These are phyloP conservation scores for Ciconia nigra DNA, from an alignment of 2,797 vertebrate genomes.

Conservation along the genomic window DNA sequence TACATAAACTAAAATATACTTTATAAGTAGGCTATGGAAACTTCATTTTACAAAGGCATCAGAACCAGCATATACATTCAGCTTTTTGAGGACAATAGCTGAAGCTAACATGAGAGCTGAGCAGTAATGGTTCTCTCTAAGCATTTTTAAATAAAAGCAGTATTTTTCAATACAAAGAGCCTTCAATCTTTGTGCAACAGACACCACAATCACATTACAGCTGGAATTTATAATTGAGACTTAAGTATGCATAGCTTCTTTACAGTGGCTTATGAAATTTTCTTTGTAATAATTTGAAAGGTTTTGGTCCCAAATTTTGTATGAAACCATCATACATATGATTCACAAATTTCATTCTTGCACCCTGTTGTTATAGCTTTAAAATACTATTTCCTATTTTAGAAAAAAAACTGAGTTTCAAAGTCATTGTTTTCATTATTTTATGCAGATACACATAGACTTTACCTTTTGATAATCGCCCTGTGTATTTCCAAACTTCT, in stretches of 20 bases:
- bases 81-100: not conserved
- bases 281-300: not conserved
- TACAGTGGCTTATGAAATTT: not conserved
- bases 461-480: conserved; percentile 80
- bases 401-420: not conserved
- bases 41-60: not conserved
- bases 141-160: not conserved
- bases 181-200: not conserved
- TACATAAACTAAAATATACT: not conserved
- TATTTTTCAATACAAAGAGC: not conserved
- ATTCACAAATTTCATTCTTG: not conserved
- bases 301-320: not conserved
- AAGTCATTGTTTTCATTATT: not conserved
- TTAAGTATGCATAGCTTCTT: not conserved
- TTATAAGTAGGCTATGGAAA: not conserved
- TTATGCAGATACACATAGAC: not conserved
- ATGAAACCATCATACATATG: not conserved
- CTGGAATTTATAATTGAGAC: not conserved
- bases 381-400: not conserved
- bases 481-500: conserved; percentile 63
- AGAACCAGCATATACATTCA: not conserved
- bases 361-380: not conserved
- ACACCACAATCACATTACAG: not conserved
- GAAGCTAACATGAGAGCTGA: not conserved
- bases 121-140: not conserved